These are phyloP conservation scores for Julus scanicus DNA, from an alignment of 2,888 invertebrate species.

Conservation along the genomic window DNA sequence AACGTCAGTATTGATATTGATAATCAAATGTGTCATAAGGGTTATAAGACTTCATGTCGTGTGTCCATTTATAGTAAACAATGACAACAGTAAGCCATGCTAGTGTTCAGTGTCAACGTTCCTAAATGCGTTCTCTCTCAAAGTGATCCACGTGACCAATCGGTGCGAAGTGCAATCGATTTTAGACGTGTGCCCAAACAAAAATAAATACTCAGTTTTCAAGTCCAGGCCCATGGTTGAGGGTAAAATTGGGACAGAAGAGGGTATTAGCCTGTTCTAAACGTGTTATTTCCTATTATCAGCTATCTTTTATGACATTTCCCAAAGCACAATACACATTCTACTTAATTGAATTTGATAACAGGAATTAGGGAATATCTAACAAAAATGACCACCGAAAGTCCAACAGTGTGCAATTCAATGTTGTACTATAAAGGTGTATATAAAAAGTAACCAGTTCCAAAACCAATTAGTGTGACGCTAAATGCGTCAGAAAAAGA, in stretches of 20 bases:
- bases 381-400: too few relatives aligned
- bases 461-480: too few relatives aligned
- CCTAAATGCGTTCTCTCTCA: neutral
- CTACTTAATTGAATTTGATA: neutral
- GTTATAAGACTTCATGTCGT: too few relatives aligned
- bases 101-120: neutral
- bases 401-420: too few relatives aligned
- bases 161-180: neutral
- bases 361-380: neutral
- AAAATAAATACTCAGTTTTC: neutral
- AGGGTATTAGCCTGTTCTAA: neutral
- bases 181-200: neutral
- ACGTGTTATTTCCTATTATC: neutral
- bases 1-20: neutral
- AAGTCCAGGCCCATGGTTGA: too few relatives aligned
- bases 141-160: neutral
- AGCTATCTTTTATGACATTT: neutral
- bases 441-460: too few relatives aligned
- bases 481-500: too few relatives aligned
- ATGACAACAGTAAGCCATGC: neutral
- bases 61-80: neutral
- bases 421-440: too few relatives aligned
- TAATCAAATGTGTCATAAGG: neutral
- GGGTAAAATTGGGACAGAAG: neutral
- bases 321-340: neutral